Conservation (phyloP, 2,113 vertebrate genomes). For the Callipepla squamata region DNA sequence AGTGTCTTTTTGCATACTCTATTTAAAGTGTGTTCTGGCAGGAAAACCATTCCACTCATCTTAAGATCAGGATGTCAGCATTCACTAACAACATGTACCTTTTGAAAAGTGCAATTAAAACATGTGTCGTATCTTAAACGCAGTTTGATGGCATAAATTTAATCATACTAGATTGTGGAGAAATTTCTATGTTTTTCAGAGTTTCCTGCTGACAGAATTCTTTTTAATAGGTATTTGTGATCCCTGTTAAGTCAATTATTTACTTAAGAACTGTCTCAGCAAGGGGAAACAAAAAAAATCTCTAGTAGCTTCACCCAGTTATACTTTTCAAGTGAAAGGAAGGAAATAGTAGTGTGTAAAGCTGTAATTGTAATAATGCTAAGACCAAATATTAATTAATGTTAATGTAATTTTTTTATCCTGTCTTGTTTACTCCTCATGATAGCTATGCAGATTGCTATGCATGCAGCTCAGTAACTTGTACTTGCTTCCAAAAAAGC, state of each 20-base stretch:
- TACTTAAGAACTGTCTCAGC: not conserved
- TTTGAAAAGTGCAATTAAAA: not conserved
- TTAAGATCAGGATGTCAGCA: not conserved
- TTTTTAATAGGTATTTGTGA: not conserved
- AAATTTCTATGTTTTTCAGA: not conserved
- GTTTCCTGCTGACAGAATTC: not conserved
- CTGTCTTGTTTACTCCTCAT: not conserved
- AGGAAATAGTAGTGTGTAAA: not conserved
- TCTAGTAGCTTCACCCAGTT: not conserved
- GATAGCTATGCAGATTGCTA: not conserved
- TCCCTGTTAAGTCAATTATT: not conserved
- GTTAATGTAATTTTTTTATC: not conserved
- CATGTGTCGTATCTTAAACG: not conserved
- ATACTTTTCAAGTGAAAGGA: not conserved
- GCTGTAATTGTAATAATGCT: not conserved
- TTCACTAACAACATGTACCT: not conserved
- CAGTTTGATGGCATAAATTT: not conserved
- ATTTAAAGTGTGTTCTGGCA: constrained; percentile 35
- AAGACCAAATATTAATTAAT: not conserved
- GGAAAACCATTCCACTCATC: not conserved
- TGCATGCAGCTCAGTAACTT: not conserved
- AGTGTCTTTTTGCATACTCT: not conserved
- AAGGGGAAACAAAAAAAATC: not conserved
- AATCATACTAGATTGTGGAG: not conserved
- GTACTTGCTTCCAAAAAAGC: not conserved